Conservation (phyloP, 2,888 invertebrate genomes). For the Gerris lacustris region DNA sequence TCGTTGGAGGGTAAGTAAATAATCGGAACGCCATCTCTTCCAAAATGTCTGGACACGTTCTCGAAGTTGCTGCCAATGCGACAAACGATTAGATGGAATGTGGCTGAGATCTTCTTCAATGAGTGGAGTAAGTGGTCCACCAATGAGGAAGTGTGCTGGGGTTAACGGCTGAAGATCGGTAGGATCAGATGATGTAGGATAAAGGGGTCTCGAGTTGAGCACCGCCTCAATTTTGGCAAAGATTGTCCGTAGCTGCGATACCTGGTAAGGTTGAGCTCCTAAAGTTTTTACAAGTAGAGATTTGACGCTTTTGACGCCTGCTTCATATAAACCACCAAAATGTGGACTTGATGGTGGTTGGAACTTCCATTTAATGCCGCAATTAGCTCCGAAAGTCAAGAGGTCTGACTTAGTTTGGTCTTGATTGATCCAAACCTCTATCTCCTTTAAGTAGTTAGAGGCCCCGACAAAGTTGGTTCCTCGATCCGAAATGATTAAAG, state of each 20-base stretch:
- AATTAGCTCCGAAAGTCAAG: no score
- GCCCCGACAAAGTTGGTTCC: no score
- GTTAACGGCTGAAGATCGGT: slow-evolving; percentile 30
- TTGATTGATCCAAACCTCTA: no score
- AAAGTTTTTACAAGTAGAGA: slow-evolving; percentile 27
- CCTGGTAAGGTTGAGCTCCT: slow-evolving; percentile 27
- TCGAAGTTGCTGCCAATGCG: slow-evolving; percentile 26
- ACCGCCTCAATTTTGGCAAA: slow-evolving; percentile 31
- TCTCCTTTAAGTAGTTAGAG: no score
- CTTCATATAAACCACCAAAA: slow-evolving; percentile 14
- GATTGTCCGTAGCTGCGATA: slow-evolving; percentile 31
- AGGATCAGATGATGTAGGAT: slow-evolving; percentile 29
- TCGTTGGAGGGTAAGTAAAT: slow-evolving; percentile 21
- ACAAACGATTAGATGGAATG: slow-evolving; percentile 19
- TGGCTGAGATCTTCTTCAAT: slow-evolving; percentile 29
- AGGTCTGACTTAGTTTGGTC: no score
- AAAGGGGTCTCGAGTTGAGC: slow-evolving; percentile 32
- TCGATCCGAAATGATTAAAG: no score
- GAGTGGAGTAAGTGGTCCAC: slow-evolving; percentile 24
- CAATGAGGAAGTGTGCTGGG: slow-evolving; percentile 34
- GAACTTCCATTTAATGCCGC: no score
- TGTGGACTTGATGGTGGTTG: background rate
- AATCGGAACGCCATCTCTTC: slow-evolving; percentile 26
- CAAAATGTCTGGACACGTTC: slow-evolving; percentile 26
- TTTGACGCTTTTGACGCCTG: slow-evolving; percentile 26